Percentiles rank a stretch among this genome's conserved stretches.
These are phyloP conservation scores for Aleiodes leptofemur DNA, from an alignment of 2,888 invertebrate species.

Conservation along the genomic window DNA sequence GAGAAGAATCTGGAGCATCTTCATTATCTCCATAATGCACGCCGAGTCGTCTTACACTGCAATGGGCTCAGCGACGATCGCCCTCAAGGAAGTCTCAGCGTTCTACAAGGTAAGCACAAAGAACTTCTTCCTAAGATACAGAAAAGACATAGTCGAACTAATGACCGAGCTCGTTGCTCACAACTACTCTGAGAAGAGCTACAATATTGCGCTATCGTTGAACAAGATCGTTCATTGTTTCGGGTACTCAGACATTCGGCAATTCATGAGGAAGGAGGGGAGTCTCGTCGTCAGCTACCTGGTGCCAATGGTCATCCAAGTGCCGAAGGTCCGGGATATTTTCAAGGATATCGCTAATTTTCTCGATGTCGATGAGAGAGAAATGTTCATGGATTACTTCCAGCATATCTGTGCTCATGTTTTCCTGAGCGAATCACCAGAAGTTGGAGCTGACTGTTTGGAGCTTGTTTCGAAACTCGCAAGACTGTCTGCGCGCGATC, in stretches of 20 bases:
- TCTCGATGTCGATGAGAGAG: slow-evolving; percentile 78
- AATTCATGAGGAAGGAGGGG: slow-evolving; percentile 83
- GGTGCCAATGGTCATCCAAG: slow-evolving; percentile 78
- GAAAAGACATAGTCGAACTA: slow-evolving; percentile 77
- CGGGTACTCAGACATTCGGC: slow-evolving; percentile 82
- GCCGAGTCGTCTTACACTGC: slow-evolving; percentile 78
- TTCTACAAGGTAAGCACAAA: slow-evolving; percentile 77
- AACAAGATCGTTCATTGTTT: slow-evolving; percentile 81
- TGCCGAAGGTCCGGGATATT: slow-evolving; percentile 79
- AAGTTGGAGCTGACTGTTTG: slow-evolving; percentile 80
- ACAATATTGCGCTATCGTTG: slow-evolving; percentile 79
- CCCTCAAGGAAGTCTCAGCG: slow-evolving; percentile 79
- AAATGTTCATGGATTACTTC: slow-evolving; percentile 80
- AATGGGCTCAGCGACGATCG: slow-evolving; percentile 78
- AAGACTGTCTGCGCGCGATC: slow-evolving; percentile 77
- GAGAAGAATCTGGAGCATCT: slow-evolving; percentile 78
- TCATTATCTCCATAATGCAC: slow-evolving; percentile 78
- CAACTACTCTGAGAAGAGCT: slow-evolving; percentile 78
- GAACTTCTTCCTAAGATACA: slow-evolving; percentile 80
- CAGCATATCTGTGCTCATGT: slow-evolving; percentile 84
- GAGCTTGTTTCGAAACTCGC: slow-evolving; percentile 80
- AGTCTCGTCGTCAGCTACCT: slow-evolving; percentile 82
- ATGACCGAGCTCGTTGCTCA: slow-evolving; percentile 79
- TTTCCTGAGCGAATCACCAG: slow-evolving; percentile 80
- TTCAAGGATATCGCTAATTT: slow-evolving; percentile 81